A percentile compares a stretch with the other conserved stretches of the same genome.
Evolutionary conservation across 2,113 vertebrate species (phyloP).

Genomic region (Nyctibius bracteatus): DNA sequence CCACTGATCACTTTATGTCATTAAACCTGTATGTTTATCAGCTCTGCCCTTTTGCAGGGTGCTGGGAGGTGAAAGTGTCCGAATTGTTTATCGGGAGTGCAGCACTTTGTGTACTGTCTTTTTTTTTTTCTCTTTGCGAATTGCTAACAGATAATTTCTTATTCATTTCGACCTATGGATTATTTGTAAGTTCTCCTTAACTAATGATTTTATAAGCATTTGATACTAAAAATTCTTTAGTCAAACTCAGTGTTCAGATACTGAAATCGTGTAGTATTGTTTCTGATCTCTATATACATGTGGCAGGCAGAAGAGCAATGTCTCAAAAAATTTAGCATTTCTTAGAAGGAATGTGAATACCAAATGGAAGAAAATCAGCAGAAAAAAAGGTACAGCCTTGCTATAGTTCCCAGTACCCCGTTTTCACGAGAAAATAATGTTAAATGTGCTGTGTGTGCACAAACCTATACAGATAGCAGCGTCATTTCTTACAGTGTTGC

Average conservation of each 20-base stretch:
- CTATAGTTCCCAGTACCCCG: rapidly evolving
- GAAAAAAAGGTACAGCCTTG: background rate
- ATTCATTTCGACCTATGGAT: background rate
- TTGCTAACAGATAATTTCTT: background rate
- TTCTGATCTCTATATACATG: background rate
- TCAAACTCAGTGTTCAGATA: background rate
- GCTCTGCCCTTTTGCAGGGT: background rate
- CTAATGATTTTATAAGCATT: background rate
- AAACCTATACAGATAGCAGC: background rate
- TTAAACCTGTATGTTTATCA: background rate
- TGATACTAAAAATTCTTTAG: background rate
- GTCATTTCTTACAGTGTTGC: background rate
- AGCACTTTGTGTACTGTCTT: background rate
- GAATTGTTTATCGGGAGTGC: background rate
- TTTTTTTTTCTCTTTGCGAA: background rate
- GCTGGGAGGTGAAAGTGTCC: background rate
- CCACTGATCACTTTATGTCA: background rate
- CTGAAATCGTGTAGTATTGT: background rate
- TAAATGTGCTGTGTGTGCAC: background rate
- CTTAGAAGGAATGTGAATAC: background rate
- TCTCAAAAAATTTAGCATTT: background rate
- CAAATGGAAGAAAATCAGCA: background rate
- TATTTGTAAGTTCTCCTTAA: background rate
- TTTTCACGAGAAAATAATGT: background rate
- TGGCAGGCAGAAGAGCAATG: background rate